Evolutionary conservation across 2,888 invertebrate species (phyloP).

Genomic region (Andrena bucephala): DNA sequence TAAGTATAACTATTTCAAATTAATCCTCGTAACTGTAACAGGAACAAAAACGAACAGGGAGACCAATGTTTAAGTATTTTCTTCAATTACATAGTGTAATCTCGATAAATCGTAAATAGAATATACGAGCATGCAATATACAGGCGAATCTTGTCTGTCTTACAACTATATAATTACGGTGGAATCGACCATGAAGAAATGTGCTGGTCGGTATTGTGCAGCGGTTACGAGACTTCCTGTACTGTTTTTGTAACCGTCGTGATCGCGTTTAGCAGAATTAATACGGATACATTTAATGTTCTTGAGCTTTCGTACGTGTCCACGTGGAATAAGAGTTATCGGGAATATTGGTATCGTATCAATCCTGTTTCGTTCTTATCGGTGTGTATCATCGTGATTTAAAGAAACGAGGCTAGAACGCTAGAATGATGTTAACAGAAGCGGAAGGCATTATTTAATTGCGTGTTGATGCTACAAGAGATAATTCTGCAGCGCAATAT

Average conservation of each 20-base stretch:
- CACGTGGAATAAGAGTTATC: constrained; percentile 7
- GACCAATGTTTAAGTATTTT: neutral
- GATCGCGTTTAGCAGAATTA: neutral
- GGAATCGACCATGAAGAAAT: neutral
- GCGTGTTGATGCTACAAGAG: neutral
- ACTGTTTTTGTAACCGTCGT: neutral
- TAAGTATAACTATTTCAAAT: neutral
- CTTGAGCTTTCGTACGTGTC: constrained; percentile 12
- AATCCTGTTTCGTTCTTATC: neutral
- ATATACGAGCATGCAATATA: too few species aligned
- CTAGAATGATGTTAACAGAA: neutral
- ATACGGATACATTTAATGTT: constrained; percentile 16
- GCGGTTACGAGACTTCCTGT: neutral
- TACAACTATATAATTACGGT: neutral
- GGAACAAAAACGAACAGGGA: constrained; percentile 1
- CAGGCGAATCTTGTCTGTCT: too few species aligned
- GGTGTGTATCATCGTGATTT: neutral
- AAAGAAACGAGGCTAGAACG: neutral
- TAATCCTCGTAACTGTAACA: neutral
- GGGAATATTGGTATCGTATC: constrained; percentile 1
- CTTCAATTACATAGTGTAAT: neutral
- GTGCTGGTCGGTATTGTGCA: neutral
- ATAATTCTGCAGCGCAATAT: neutral
- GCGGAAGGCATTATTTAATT: neutral
- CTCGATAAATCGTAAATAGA: neutral